phyloP scores from a whole-genome alignment of 37 sponge, comb jelly and placozoan genomes.

The Aplysina aerophoba region DNA sequence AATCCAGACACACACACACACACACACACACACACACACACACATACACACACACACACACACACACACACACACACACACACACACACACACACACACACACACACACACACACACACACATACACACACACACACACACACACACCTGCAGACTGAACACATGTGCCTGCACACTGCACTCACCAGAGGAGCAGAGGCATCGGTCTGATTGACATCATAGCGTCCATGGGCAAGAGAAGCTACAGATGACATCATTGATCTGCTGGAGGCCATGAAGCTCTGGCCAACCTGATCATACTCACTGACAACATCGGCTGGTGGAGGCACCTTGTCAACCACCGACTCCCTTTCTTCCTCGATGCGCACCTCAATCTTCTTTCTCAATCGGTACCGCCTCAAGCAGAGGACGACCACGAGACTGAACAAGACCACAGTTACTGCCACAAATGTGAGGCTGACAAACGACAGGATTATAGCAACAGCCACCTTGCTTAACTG shows the following conservation, averaged over 20 bases:
- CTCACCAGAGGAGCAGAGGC: constrained; percentile 2
- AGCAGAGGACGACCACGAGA: neutral
- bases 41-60: constrained; percentile 7
- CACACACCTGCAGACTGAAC: neutral
- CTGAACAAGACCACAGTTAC: neutral
- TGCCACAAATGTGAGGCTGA: neutral
- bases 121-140: constrained; percentile 11
- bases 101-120: neutral
- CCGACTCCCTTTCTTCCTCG: neutral
- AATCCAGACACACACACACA: too few relatives aligned
- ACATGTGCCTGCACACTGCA: neutral
- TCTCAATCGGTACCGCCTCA: neutral
- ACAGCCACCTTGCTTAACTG: neutral
- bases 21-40: neutral
- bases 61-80: neutral
- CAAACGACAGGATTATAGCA: neutral
- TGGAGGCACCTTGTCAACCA: neutral
- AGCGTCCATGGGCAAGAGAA: constrained; percentile 2
- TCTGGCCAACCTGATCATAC: neutral
- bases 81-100: too few relatives aligned
- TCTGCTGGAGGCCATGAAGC: neutral
- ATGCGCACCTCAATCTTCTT: neutral
- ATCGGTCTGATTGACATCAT: constrained; percentile 8
- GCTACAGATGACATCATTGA: constrained; percentile 3
- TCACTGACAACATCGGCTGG: neutral